Conservation (phyloP, 35 echinoderm and acorn worm genomes). For the Patiria miniata region DNA sequence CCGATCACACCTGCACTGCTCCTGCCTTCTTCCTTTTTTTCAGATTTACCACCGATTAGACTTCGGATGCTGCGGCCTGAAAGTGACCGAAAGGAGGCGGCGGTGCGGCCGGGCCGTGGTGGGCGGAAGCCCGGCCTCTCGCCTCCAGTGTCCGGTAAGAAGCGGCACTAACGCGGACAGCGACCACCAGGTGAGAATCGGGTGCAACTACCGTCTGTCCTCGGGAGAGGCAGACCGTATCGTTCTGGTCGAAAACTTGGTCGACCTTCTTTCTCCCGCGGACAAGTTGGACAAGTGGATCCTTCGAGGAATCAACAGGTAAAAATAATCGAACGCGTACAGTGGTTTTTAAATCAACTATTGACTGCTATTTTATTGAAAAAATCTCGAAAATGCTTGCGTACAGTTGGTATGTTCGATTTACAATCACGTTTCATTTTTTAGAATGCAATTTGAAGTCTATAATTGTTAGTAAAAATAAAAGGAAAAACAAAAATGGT, state of each 20-base stretch:
- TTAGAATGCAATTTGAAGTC: neutral
- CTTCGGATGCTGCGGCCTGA: conserved; percentile 19
- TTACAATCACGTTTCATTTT: neutral
- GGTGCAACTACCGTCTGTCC: neutral
- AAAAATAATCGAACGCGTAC: neutral
- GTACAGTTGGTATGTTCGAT: neutral
- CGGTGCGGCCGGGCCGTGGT: neutral
- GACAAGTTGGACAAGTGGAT: neutral
- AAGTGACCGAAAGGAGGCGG: neutral
- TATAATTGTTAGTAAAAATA: too few relatives aligned
- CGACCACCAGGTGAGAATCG: neutral
- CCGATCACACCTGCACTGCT: too few relatives aligned
- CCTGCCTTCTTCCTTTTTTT: too few relatives aligned
- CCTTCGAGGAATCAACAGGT: neutral
- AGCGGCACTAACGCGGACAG: too few relatives aligned
- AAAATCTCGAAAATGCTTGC: neutral
- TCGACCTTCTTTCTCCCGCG: neutral
- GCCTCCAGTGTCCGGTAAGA: too few relatives aligned
- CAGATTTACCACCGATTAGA: conserved; percentile 37
- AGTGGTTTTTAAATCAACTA: too few relatives aligned
- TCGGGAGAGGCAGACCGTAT: neutral
- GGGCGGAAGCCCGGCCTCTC: neutral
- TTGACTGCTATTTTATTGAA: neutral
- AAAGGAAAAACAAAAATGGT: too few relatives aligned
- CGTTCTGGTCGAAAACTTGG: neutral